Conservation (phyloP, 2,113 vertebrate species). For the Forbesichthys agassizii region DNA sequence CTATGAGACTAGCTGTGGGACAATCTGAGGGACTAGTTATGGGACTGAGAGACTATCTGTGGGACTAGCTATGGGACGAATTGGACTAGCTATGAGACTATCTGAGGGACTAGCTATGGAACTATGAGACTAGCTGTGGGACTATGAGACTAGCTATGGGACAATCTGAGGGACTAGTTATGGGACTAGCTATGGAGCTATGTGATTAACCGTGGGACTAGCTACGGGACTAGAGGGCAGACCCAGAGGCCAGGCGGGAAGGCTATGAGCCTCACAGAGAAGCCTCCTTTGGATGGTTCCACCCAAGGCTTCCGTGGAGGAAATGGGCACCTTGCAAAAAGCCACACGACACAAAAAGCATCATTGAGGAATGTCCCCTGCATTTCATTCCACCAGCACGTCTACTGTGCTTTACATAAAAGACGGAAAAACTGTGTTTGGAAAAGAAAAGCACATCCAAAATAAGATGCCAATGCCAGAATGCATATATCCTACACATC, state of each 20-base stretch:
- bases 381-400: slow-evolving; percentile 54
- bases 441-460: slow-evolving; percentile 18
- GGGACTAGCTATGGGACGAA: too few species aligned
- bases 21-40: too few species aligned
- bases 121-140: too few species aligned
- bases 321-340: slow-evolving; percentile 77
- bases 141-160: too few species aligned
- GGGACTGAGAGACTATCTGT: too few species aligned
- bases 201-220: not conserved
- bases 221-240: slow-evolving; percentile 11
- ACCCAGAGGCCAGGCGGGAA: slow-evolving; percentile 32
- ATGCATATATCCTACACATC: slow-evolving; percentile 11
- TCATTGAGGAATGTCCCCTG: slow-evolving; percentile 67
- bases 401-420: slow-evolving; percentile 49
- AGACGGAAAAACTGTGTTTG: slow-evolving; percentile 22
- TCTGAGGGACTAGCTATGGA: too few species aligned
- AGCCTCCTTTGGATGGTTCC: slow-evolving; percentile 59
- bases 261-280: slow-evolving; percentile 36
- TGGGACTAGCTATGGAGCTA: too few species aligned
- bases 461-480: slow-evolving; percentile 18
- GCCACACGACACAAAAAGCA: slow-evolving; percentile 77
- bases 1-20: too few species aligned
- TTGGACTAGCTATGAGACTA: too few species aligned
- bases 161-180: too few species aligned
- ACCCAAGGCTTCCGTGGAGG: slow-evolving; percentile 58